phyloP scores from a whole-genome alignment of 2,888 invertebrate genomes.

The Lasius platythorax region DNA sequence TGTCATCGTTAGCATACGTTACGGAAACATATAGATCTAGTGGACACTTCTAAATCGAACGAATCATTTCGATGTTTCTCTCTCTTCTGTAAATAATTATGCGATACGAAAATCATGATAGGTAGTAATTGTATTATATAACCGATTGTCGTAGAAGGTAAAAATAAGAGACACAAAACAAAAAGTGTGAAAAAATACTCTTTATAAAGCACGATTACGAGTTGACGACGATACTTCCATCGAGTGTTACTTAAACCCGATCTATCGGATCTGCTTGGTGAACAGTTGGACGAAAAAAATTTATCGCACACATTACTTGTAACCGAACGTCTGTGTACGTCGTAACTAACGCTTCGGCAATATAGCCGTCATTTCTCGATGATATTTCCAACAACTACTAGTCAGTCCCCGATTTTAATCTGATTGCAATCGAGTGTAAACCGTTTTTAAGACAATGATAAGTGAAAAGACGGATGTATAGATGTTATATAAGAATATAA shows the following conservation, averaged over 20 bases:
- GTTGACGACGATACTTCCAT: not conserved
- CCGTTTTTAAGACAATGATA: not conserved
- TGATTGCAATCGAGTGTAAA: constrained; percentile 52
- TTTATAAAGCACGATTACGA: constrained; percentile 2
- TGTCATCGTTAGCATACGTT: constrained; percentile 29
- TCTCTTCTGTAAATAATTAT: constrained; percentile 30
- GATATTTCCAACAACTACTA: constrained; percentile 84
- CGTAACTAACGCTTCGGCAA: constrained; percentile 64
- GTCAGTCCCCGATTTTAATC: constrained; percentile 83
- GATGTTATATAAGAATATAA: constrained; percentile 23
- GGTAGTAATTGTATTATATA: not conserved
- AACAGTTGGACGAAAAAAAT: constrained; percentile 28
- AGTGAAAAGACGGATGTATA: constrained; percentile 1
- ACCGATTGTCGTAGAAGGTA: not conserved
- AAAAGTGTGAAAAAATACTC: constrained; percentile 22
- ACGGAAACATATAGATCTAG: constrained; percentile 15
- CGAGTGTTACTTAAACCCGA: constrained; percentile 13
- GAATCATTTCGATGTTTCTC: constrained; percentile 17
- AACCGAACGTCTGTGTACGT: constrained; percentile 49
- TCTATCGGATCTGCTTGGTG: constrained; percentile 36
- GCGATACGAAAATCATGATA: constrained; percentile 6
- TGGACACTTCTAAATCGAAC: constrained; percentile 17
- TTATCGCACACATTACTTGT: constrained; percentile 34
- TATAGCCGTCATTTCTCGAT: constrained; percentile 67
- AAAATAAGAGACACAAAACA: constrained; percentile 3